A percentile compares a stretch with the other conserved stretches of the same genome.
phyloP scores from a whole-genome alignment of 2,797 vertebrate species.

The Manis javanica region DNA sequence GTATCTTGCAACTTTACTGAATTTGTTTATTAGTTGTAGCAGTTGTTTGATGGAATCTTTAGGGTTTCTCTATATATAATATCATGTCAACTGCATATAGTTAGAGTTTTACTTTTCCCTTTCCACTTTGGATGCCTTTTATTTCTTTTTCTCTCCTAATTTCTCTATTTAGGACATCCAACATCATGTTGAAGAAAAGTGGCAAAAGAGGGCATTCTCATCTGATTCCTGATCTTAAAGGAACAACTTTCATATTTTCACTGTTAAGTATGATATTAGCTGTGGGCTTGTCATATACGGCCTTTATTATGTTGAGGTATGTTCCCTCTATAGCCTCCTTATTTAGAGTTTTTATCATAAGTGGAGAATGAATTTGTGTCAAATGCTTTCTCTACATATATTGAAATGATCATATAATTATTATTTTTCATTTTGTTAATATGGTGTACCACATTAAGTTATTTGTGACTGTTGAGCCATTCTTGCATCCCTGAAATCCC shows the following conservation, averaged over 20 bases:
- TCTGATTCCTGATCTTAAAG: not conserved
- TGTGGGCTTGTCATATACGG: not conserved
- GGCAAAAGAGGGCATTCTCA: not conserved
- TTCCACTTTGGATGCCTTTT: not conserved
- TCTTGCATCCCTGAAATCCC: not conserved
- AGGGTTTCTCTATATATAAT: not conserved
- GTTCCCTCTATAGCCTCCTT: not conserved
- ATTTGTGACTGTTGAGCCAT: not conserved
- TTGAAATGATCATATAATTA: not conserved
- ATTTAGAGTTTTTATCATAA: not conserved
- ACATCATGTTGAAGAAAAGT: not conserved
- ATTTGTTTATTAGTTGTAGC: not conserved
- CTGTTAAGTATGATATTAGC: not conserved
- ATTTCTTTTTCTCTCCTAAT: not conserved
- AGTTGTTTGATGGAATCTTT: not conserved
- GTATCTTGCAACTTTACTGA: not conserved
- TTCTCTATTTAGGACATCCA: not conserved
- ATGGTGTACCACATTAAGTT: not conserved
- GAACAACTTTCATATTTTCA: not conserved
- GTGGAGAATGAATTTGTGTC: not conserved
- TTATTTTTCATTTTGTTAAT: not conserved
- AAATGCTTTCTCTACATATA: not conserved
- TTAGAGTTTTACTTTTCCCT: not conserved
- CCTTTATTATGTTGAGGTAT: not conserved
- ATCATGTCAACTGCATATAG: too few species aligned